These are phyloP conservation scores for Drosophila suboccidentalis DNA, from an alignment of 2,888 invertebrate species.

Conservation along the genomic window DNA sequence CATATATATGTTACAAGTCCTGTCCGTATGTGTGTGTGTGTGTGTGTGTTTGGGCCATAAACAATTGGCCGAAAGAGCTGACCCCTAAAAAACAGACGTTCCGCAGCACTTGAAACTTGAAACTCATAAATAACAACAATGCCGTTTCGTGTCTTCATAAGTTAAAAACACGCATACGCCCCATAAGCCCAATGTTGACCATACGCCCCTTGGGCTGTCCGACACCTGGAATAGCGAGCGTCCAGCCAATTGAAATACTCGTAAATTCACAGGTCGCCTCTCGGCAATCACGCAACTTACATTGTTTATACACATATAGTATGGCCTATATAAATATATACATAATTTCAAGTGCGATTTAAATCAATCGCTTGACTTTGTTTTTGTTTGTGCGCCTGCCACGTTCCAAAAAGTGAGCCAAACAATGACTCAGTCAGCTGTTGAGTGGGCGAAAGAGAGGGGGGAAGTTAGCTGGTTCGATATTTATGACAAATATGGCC, in stretches of 20 bases:
- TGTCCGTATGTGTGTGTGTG: too few species aligned
- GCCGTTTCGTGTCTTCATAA: conserved; percentile 60
- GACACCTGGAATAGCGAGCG: conserved; percentile 56
- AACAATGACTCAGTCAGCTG: conserved; percentile 27
- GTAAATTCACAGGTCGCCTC: conserved; percentile 49
- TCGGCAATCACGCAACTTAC: conserved; percentile 26
- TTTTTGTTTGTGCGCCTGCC: conserved; percentile 14
- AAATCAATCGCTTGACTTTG: conserved; percentile 68
- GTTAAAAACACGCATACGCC: conserved; percentile 71
- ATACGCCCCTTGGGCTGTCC: conserved; percentile 39
- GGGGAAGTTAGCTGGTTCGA: conserved; percentile 53
- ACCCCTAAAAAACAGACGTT: conserved; percentile 68
- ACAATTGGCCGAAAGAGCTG: conserved; percentile 66
- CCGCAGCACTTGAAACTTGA: conserved; percentile 40
- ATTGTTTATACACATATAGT: background rate
- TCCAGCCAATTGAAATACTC: conserved; percentile 45
- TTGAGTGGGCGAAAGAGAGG: conserved; percentile 23
- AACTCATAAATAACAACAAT: conserved; percentile 64
- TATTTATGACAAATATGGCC: conserved; percentile 76
- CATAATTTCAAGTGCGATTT: conserved; percentile 68
- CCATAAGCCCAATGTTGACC: conserved; percentile 9
- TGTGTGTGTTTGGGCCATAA: conserved; percentile 53
- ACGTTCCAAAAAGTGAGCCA: conserved; percentile 29
- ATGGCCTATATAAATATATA: conserved; percentile 5
- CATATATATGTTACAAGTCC: too few species aligned